Percentiles rank a stretch among this genome's conserved stretches.
Evolutionary conservation across 1,140 invertebrate species (phyloP).

Genomic region (Brachionus angularis): DNA sequence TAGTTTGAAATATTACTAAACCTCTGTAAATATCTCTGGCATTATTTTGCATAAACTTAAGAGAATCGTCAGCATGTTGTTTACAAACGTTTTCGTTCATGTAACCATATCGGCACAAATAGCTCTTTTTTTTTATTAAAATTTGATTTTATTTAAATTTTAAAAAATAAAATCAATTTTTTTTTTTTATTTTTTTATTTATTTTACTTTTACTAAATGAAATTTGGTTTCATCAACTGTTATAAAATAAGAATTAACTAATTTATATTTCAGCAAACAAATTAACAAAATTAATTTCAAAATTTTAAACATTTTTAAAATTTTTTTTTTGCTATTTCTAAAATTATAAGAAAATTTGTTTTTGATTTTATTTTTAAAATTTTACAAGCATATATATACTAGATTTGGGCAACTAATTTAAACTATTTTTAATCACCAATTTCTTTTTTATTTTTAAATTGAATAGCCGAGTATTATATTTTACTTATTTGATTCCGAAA

Average conservation of each 20-base stretch:
- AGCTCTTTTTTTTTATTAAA: neutral
- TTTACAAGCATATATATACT: slow-evolving; percentile 18
- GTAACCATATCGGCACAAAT: slow-evolving; percentile 40
- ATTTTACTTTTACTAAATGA: slow-evolving; percentile 32
- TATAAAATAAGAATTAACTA: slow-evolving; percentile 11
- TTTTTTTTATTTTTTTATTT: neutral
- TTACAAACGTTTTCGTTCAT: slow-evolving; percentile 43
- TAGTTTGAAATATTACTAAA: slow-evolving; percentile 37
- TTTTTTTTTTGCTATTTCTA: no score
- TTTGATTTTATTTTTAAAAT: slow-evolving; percentile 10
- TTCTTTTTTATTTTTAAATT: slow-evolving; percentile 23
- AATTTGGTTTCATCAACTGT: slow-evolving; percentile 43
- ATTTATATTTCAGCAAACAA: neutral
- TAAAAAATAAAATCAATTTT: no score
- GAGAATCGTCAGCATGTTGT: slow-evolving; percentile 43
- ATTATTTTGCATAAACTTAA: slow-evolving; percentile 44
- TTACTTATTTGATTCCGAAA: no score
- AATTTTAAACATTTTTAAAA: neutral
- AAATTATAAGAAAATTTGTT: slow-evolving; percentile 1
- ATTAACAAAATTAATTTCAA: slow-evolving; percentile 3
- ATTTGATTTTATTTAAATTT: no score
- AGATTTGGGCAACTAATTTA: neutral
- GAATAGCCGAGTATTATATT: no score
- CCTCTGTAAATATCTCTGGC: slow-evolving; percentile 42
- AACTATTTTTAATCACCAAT: slow-evolving; percentile 27